Evolutionary conservation across 1,140 invertebrate genomes (phyloP).

Genomic region (Drosophila baimaii): DNA sequence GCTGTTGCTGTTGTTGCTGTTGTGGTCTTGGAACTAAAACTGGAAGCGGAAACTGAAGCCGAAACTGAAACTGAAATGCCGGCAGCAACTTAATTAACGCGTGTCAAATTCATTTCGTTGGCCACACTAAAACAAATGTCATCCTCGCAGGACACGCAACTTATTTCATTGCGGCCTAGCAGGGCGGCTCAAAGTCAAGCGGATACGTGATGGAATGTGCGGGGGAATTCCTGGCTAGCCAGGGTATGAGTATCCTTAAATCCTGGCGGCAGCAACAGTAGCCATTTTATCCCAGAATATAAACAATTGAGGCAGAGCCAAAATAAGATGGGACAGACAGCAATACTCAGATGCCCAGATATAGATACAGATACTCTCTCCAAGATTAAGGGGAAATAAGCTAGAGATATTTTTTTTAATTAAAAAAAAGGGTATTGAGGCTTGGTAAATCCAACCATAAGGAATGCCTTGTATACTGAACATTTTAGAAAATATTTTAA

Average conservation of each 20-base stretch:
- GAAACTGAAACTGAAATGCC: conserved; percentile 13
- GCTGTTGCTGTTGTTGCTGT: conserved; percentile 1
- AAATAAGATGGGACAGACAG: neutral
- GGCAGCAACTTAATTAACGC: conserved; percentile 72
- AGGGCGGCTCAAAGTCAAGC: conserved; percentile 35
- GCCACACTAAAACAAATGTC: conserved; percentile 53
- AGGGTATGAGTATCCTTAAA: neutral
- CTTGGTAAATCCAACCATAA: no score
- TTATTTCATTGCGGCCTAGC: conserved; percentile 36
- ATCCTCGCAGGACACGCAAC: conserved; percentile 43
- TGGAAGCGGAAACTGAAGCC: conserved; percentile 5
- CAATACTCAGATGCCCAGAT: no score
- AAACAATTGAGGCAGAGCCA: conserved; percentile 29
- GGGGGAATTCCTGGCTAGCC: neutral
- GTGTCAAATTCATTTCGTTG: conserved; percentile 69
- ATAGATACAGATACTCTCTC: conserved; percentile 14
- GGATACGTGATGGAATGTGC: conserved; percentile 50
- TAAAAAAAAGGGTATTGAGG: no score
- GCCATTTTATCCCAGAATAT: conserved; percentile 19
- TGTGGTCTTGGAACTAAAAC: conserved; percentile 2
- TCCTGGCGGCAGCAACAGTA: conserved; percentile 2
- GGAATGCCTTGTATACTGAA: no score
- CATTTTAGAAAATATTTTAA: no score
- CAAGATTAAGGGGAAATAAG: neutral
- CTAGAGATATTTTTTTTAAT: neutral